Conservation (phyloP, 1,140 invertebrate species). For the Drosophila pallidifrons region DNA sequence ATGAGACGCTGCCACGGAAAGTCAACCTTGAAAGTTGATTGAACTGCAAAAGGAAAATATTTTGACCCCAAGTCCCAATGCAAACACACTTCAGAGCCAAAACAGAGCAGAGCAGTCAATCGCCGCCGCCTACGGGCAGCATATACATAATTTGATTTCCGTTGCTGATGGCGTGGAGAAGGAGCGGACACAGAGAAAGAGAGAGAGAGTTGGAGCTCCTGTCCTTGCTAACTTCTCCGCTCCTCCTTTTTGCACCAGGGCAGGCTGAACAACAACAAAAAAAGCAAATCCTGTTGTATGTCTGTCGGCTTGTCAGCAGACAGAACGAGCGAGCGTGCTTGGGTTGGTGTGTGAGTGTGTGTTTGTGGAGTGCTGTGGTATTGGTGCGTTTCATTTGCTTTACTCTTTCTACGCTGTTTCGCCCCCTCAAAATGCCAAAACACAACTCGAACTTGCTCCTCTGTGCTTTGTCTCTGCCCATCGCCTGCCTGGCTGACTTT, state of each 20-base stretch:
- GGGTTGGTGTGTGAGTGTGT: slow-evolving; percentile 22
- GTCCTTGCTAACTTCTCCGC: slow-evolving; percentile 29
- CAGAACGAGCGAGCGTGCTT: slow-evolving; percentile 32
- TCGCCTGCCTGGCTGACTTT: slow-evolving; percentile 52
- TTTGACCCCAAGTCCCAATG: slow-evolving; percentile 65
- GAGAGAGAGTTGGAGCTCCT: slow-evolving; percentile 2
- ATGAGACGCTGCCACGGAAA: slow-evolving; percentile 1
- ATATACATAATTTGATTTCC: slow-evolving; percentile 74
- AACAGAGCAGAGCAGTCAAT: slow-evolving; percentile 38
- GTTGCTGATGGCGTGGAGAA: slow-evolving; percentile 13
- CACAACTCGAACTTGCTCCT: slow-evolving; percentile 75
- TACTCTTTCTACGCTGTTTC: slow-evolving; percentile 66
- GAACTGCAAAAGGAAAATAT: slow-evolving; percentile 71
- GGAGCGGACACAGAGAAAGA: not conserved
- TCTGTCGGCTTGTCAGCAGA: slow-evolving; percentile 41
- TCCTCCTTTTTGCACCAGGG: slow-evolving; percentile 32
- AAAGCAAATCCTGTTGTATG: slow-evolving; percentile 73
- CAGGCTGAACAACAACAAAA: slow-evolving; percentile 27
- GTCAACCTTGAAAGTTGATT: slow-evolving; percentile 79
- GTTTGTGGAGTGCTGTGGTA: slow-evolving; percentile 13
- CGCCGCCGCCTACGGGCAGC: slow-evolving; percentile 47
- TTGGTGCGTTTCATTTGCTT: slow-evolving; percentile 62
- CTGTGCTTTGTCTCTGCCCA: slow-evolving; percentile 64
- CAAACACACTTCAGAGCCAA: slow-evolving; percentile 48
- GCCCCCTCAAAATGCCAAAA: slow-evolving; percentile 62